Percentiles rank a stretch among this genome's conserved stretches.
Evolutionary conservation across 2,797 vertebrate genomes (phyloP).

Genomic region (Amblyraja radiata): DNA sequence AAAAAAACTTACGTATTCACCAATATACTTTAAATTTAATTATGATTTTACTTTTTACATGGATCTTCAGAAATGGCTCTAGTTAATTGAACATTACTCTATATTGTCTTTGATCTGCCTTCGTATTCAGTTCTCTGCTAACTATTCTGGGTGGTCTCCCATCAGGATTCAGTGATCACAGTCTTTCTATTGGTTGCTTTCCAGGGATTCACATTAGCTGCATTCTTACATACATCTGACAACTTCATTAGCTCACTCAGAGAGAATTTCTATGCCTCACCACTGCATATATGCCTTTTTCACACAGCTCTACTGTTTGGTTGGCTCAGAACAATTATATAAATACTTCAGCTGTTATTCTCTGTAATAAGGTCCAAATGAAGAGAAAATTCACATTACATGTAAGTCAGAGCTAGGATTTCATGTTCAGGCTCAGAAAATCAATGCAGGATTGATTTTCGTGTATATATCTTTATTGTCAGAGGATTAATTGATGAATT

Average conservation of each 20-base stretch:
- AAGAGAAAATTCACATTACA: constrained; percentile 68
- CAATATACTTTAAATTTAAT: constrained; percentile 21
- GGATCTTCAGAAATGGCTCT: constrained; percentile 50
- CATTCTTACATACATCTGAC: constrained; percentile 73
- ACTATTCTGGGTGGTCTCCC: constrained; percentile 82
- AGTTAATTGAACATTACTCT: constrained; percentile 62
- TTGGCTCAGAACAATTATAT: constrained; percentile 66
- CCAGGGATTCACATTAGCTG: constrained; percentile 70
- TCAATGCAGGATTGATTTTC: constrained; percentile 75
- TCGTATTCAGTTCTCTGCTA: constrained; percentile 52
- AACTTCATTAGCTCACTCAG: constrained; percentile 81
- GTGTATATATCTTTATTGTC: constrained; percentile 74
- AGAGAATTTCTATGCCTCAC: constrained; percentile 56
- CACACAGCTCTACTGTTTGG: constrained; percentile 62
- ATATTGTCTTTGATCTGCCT: constrained; percentile 71
- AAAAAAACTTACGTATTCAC: constrained; percentile 34
- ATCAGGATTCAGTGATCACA: constrained; percentile 74
- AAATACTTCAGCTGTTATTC: constrained; percentile 60
- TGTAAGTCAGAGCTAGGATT: constrained; percentile 55
- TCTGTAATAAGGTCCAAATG: constrained; percentile 61
- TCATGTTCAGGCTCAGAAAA: constrained; percentile 62
- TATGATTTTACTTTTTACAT: constrained; percentile 31
- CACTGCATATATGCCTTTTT: constrained; percentile 47
- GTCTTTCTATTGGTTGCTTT: constrained; percentile 67
- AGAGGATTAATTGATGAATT: constrained; percentile 79